A percentile compares a stretch with the other conserved stretches of the same genome.
phyloP scores from a whole-genome alignment of 2,797 vertebrate species.

The Lemur catta region DNA sequence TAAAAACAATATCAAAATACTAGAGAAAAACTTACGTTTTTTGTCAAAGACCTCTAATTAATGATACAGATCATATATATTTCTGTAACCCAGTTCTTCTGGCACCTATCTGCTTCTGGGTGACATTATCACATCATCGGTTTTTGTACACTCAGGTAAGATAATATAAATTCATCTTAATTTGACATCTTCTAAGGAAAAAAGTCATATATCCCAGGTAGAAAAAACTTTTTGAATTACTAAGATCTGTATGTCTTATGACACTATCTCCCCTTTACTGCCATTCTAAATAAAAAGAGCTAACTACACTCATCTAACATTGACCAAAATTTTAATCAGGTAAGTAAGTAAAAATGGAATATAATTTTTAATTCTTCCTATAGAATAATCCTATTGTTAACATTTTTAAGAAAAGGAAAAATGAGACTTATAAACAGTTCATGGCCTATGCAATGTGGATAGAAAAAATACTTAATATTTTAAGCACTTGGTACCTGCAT shows the following conservation, averaged over 20 bases:
- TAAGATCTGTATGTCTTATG: not conserved
- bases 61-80: not conserved
- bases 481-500: not conserved
- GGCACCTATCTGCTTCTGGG: not conserved
- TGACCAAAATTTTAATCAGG: not conserved
- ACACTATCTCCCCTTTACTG: not conserved
- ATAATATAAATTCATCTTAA: conserved; percentile 31
- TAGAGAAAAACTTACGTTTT: not conserved
- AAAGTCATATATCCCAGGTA: not conserved
- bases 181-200: not conserved
- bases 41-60: not conserved
- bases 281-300: not conserved
- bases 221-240: conserved; percentile 25
- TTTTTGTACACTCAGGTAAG: conserved; percentile 2
- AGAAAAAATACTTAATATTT: conserved; percentile 21
- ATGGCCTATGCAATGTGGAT: not conserved
- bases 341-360: not conserved
- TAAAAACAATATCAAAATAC: not conserved
- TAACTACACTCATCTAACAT: not conserved
- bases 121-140: not conserved
- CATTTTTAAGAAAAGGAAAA: conserved; percentile 40
- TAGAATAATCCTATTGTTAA: conserved; percentile 3
- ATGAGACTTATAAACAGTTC: not conserved
- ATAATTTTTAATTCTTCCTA: conserved; percentile 32
- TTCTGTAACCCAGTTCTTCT: not conserved